A percentile compares a stretch with the other conserved stretches of the same genome.
phyloP scores from a whole-genome alignment of 2,113 vertebrate species.

The Gymnocephalus cernua region DNA sequence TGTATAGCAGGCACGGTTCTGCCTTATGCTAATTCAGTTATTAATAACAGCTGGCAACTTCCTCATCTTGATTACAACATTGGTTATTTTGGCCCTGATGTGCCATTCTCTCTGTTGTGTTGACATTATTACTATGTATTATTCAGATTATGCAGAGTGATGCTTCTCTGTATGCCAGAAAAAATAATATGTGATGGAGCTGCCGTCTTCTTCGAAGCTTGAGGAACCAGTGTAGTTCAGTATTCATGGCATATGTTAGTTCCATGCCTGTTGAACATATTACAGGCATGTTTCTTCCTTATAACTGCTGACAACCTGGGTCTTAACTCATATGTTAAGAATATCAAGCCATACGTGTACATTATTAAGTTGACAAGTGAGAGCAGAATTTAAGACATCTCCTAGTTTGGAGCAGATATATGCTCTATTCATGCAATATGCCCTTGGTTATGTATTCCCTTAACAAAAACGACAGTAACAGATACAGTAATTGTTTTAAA shows the following conservation, averaged over 20 bases:
- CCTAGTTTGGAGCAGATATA: background rate
- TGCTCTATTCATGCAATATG: background rate
- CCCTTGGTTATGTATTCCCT: background rate
- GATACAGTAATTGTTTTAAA: background rate
- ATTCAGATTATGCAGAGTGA: background rate
- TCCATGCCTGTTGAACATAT: background rate
- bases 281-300: background rate
- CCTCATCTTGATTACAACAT: background rate
- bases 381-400: background rate
- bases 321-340: background rate
- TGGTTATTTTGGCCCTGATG: background rate
- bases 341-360: background rate
- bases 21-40: background rate
- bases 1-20: background rate
- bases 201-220: background rate
- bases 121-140: background rate
- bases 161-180: background rate
- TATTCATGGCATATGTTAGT: background rate
- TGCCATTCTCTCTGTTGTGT: background rate
- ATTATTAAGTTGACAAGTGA: background rate
- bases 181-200: background rate
- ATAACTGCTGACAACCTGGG: background rate
- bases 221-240: background rate
- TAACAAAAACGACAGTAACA: too few relatives aligned
- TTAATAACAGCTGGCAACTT: background rate